phyloP scores from a whole-genome alignment of 2,113 vertebrate genomes.

The Ascaphus truei region DNA sequence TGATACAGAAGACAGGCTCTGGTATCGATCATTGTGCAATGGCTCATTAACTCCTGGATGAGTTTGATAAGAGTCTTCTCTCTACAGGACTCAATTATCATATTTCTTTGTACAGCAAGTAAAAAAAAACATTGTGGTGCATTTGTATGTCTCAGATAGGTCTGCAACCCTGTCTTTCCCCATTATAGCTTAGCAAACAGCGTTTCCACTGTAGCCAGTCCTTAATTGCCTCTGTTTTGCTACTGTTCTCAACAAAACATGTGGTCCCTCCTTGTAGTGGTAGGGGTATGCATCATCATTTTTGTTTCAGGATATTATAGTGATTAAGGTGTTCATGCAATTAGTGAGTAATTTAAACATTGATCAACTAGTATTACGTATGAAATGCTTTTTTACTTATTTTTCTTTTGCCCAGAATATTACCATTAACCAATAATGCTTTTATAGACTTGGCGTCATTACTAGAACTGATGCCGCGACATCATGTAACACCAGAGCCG shows the following conservation, averaged over 20 bases:
- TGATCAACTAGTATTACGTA: neutral
- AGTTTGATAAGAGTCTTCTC: slow-evolving; percentile 9
- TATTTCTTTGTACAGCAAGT: too few species aligned
- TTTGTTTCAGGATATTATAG: too few species aligned
- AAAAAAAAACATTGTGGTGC: too few species aligned
- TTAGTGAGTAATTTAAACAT: neutral
- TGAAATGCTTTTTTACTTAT: slow-evolving; percentile 1
- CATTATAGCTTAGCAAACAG: too few species aligned
- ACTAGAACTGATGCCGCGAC: neutral
- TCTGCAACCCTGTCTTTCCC: too few species aligned
- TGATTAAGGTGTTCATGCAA: neutral
- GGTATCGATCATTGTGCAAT: slow-evolving; percentile 18
- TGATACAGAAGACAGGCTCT: slow-evolving; percentile 3
- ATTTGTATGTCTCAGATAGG: too few species aligned
- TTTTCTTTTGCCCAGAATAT: neutral
- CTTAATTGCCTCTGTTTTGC: slow-evolving; percentile 5
- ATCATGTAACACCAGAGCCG: neutral
- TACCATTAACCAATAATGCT: neutral
- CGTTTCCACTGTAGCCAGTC: neutral
- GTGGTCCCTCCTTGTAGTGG: too few species aligned
- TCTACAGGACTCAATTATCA: neutral
- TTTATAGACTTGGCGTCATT: neutral
- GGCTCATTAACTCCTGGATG: slow-evolving; percentile 20
- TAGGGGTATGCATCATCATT: too few species aligned
- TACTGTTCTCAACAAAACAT: neutral